phyloP scores from a whole-genome alignment of 2,113 vertebrate genomes.

The Varanus komodoensis region DNA sequence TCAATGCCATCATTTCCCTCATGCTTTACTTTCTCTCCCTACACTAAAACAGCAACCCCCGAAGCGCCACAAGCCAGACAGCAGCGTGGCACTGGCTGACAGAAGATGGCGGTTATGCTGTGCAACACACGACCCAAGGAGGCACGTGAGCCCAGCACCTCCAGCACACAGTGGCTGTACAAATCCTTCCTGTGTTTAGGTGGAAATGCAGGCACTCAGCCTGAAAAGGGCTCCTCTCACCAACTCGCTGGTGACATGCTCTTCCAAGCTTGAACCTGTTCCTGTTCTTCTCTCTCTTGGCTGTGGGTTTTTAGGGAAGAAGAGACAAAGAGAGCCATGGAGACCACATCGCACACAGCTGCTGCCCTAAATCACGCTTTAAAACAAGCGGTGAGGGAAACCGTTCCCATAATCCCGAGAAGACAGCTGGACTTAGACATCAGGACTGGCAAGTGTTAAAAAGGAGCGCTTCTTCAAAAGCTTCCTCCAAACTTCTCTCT shows the following conservation, averaged over 20 bases:
- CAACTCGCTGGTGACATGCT: background rate
- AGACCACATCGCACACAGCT: background rate
- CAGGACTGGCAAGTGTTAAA: background rate
- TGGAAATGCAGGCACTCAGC: background rate
- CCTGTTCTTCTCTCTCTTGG: background rate
- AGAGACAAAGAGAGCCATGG: background rate
- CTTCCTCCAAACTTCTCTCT: background rate
- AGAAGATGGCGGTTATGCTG: background rate
- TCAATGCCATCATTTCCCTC: too few relatives aligned
- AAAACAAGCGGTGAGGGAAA: background rate
- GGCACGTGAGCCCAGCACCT: background rate
- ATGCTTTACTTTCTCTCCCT: too few relatives aligned
- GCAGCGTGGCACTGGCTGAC: too few relatives aligned
- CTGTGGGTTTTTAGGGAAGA: background rate
- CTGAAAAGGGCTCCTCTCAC: background rate
- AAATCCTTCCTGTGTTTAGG: background rate
- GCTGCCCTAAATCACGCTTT: conserved; percentile 12
- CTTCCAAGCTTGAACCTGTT: background rate
- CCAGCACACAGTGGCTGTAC: background rate
- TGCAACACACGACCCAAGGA: background rate
- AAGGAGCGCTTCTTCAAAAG: background rate
- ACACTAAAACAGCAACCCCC: too few relatives aligned
- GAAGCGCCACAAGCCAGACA: too few relatives aligned
- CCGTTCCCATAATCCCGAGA: background rate
- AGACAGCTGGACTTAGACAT: conserved; percentile 22